phyloP scores from a whole-genome alignment of 2,797 vertebrate species.

The Microhierax caerulescens region DNA sequence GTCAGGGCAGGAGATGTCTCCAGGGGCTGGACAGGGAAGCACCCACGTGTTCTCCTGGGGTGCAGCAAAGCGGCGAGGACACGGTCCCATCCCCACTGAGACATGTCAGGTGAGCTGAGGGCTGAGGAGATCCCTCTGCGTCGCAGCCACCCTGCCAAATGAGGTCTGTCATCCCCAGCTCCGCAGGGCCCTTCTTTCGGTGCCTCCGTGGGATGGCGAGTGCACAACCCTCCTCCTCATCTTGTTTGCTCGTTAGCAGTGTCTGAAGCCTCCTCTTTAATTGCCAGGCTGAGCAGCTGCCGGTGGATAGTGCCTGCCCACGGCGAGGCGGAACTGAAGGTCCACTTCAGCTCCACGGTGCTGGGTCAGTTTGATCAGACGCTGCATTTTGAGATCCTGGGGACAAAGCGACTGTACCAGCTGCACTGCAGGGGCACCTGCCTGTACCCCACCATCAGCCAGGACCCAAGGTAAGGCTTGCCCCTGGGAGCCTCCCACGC shows the following conservation, averaged over 20 bases:
- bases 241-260: neutral
- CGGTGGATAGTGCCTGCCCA: conserved; percentile 86
- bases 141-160: neutral
- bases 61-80: conserved; percentile 30
- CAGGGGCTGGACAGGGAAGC: neutral
- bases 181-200: rapidly evolving
- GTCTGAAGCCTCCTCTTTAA: neutral
- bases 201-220: neutral
- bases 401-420: conserved; percentile 79
- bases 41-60: neutral
- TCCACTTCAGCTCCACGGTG: conserved; percentile 80
- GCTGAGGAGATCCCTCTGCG: neutral
- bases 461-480: conserved; percentile 80
- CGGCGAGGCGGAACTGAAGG: conserved; percentile 75
- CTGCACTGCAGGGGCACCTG: conserved; percentile 82
- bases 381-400: conserved; percentile 86
- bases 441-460: conserved; percentile 84
- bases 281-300: conserved; percentile 79
- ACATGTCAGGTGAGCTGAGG: conserved; percentile 21
- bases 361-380: conserved; percentile 81
- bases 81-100: conserved; percentile 35
- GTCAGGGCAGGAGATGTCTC: conserved; percentile 23
- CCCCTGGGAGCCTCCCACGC: neutral
- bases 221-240: neutral
- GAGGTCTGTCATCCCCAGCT: neutral